Evolutionary conservation across 2,888 invertebrate species (phyloP), one percentile per base, ranked within the genome.

Genomic region (Ypsolopha sequella): DNA sequence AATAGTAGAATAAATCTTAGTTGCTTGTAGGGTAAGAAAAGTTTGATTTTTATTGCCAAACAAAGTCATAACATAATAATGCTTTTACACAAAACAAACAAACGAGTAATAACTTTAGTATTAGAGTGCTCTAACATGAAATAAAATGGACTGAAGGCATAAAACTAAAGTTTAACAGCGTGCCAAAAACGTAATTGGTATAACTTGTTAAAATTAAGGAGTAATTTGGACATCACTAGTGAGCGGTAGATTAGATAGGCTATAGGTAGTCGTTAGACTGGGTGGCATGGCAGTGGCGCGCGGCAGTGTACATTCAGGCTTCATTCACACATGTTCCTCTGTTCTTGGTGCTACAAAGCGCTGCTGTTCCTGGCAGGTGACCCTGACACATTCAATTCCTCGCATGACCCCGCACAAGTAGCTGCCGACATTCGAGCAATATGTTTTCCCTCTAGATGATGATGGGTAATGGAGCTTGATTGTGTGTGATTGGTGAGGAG

Each of bases 281-380:
- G 48, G 6, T 36, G 49, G 48, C 41, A 6, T 9, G 24, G 39
- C 10, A 7, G 35, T 7, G 24, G 39, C 11, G 43, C 33, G 35
- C 41, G 35, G 50, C 50, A 14, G 50, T 38, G 33, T 43, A 7
- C 49, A 35, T 35, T 43, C 41, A 13, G 41, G 38, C 10, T 3
- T 35, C 9, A 50, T 38, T 11, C 11, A 10, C 36, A 59, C 63
- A 68, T 70, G 71, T 68, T 67, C 50, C 63, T 68, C 45, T 69
- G 68, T 52, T 57, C 67, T 50, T 66, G 68, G 58, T 72, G 66
- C 54, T 66, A 59, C 52, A 58, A 60, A 52, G 61, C 61, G 34
- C 54, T 66, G 51, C 58, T 68, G 51, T 56, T 62, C 35, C 47
- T 68, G 9, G 55, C 63, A 68, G 70, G 70, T 71, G 64, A 44